Conservation (phyloP, 2,797 vertebrate species). For the Phataginus tetradactyla region DNA sequence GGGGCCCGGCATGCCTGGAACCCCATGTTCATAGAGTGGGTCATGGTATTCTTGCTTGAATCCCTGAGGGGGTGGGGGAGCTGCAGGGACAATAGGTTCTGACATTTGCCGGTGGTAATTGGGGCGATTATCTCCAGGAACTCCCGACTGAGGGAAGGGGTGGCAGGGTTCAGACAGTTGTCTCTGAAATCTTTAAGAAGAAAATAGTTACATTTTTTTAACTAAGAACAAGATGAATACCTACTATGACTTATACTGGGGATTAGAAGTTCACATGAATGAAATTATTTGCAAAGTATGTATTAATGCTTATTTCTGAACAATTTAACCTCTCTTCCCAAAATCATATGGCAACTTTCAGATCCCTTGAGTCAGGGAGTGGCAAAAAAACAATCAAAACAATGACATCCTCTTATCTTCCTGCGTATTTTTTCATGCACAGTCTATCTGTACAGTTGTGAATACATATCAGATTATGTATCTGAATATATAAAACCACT, state of each 20-base stretch:
- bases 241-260: not conserved
- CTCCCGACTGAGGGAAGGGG: slow-evolving; percentile 90
- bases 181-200: slow-evolving; percentile 92
- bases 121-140: slow-evolving; percentile 91
- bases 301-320: slow-evolving; percentile 43
- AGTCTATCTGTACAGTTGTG: not conserved
- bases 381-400: not conserved
- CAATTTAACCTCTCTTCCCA: not conserved
- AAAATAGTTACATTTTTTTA: not conserved
- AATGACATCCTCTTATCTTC: not conserved
- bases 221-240: not conserved
- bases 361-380: not conserved
- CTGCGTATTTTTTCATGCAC: not conserved
- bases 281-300: slow-evolving; percentile 29
- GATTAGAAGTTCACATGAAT: not conserved
- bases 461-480: not conserved
- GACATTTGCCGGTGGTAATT: slow-evolving; percentile 97
- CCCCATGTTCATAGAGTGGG: slow-evolving; percentile 93
- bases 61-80: slow-evolving; percentile 90
- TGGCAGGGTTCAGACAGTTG: slow-evolving; percentile 94
- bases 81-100: slow-evolving; percentile 92
- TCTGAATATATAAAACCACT: not conserved
- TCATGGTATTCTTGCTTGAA: slow-evolving; percentile 97
- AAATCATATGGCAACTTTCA: not conserved
- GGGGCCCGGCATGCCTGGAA: slow-evolving; percentile 88